phyloP scores from a whole-genome alignment of 2,888 invertebrate species.

The Saturnia pavonia region DNA sequence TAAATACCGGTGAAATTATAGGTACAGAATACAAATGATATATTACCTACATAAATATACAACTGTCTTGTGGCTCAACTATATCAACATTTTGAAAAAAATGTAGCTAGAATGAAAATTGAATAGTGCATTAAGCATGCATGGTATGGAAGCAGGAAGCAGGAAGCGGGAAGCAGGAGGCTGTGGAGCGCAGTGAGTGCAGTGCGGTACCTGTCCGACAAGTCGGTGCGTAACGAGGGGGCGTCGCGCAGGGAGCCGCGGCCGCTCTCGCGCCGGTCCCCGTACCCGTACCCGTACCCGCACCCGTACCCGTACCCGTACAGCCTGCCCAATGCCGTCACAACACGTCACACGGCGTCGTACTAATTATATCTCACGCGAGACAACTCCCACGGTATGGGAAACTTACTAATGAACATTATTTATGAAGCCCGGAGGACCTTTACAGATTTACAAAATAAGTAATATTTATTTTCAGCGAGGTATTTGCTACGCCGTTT shows the following conservation, averaged over 20 bases:
- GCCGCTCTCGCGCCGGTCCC: constrained; percentile 35
- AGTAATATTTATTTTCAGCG: too few species aligned
- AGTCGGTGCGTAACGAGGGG: constrained; percentile 64
- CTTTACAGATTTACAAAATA: too few species aligned
- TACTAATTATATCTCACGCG: neutral
- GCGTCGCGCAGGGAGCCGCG: constrained; percentile 56
- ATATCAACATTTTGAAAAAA: too few species aligned
- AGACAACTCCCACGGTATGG: neutral
- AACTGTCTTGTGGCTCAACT: too few species aligned
- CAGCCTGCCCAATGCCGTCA: constrained; percentile 38
- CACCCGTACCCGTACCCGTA: constrained; percentile 27
- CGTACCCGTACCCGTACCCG: constrained; percentile 29
- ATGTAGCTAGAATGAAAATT: neutral
- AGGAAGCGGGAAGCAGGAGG: constrained; percentile 3
- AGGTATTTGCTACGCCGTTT: too few species aligned
- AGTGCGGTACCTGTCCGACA: constrained; percentile 67
- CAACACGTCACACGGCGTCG: constrained; percentile 17
- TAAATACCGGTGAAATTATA: neutral
- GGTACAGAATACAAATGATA: too few species aligned
- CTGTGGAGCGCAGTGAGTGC: constrained; percentile 20
- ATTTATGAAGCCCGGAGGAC: too few species aligned
- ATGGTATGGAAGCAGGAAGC: constrained; percentile 5
- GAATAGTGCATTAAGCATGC: neutral
- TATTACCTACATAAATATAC: too few species aligned
- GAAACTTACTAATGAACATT: too few species aligned